Evolutionary conservation across 2,113 vertebrate species (phyloP).

Genomic region (Gymnarchus niloticus): DNA sequence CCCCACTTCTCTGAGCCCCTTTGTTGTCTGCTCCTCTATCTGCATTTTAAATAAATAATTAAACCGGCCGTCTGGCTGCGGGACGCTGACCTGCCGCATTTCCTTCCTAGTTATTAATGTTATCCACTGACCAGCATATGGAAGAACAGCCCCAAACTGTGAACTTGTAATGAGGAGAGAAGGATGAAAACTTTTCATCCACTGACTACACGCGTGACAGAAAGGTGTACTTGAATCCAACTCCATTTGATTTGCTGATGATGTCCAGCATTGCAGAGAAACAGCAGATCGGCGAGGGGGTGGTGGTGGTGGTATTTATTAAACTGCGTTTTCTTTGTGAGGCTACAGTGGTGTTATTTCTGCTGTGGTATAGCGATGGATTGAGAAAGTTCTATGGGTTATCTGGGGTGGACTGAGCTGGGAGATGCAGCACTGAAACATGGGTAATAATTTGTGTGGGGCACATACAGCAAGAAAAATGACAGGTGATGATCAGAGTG

Average conservation of each 20-base stretch:
- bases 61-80: not conserved
- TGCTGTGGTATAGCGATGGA: not conserved
- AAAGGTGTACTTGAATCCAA: no score
- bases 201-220: no score
- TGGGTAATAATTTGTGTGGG: not conserved
- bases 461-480: not conserved
- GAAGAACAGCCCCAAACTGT: not conserved
- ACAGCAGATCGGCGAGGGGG: not conserved
- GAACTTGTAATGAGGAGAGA: not conserved
- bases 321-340: not conserved
- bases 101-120: not conserved
- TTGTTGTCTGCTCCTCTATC: conserved; percentile 21
- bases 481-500: not conserved
- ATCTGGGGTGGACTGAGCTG: not conserved
- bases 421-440: not conserved
- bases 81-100: not conserved
- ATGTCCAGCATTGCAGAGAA: not conserved
- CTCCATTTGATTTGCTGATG: no score
- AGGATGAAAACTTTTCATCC: not conserved
- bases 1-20: not conserved
- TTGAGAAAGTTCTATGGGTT: not conserved
- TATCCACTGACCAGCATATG: not conserved
- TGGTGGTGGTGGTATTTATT: no score
- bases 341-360: not conserved
- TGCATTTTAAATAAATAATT: conserved; percentile 30